Conservation (phyloP, 2,888 invertebrate genomes). For the Zelleria hepariella region DNA sequence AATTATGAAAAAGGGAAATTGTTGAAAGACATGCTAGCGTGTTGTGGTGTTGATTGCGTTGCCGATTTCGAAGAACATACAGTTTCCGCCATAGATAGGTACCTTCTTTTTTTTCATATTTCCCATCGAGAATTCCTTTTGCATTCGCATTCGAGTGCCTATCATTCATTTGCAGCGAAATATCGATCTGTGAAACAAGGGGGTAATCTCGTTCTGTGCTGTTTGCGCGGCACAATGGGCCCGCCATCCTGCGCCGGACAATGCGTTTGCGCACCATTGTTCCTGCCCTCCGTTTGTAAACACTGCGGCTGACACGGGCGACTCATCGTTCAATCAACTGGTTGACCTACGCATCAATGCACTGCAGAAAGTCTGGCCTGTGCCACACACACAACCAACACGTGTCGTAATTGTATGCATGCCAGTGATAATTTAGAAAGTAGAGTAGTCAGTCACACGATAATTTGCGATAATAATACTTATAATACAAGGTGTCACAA, state of each 20-base stretch:
- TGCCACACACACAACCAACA: neutral
- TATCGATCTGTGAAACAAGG: constrained; percentile 27
- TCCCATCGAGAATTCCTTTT: too few relatives aligned
- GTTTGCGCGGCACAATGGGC: constrained; percentile 61
- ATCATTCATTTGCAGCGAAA: neutral
- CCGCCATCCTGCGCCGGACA: constrained; percentile 66
- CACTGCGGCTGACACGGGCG: constrained; percentile 19
- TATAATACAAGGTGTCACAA: neutral
- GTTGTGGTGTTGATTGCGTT: neutral
- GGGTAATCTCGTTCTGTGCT: constrained; percentile 64
- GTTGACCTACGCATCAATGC: neutral
- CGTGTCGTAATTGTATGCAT: neutral
- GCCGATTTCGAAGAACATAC: neutral
- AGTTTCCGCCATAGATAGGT: neutral
- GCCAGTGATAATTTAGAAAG: neutral
- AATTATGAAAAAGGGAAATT: neutral
- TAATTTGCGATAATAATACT: neutral
- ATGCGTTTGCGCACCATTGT: constrained; percentile 60
- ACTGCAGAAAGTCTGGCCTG: neutral
- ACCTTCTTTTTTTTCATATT: too few relatives aligned
- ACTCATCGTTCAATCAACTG: neutral
- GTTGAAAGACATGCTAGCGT: neutral
- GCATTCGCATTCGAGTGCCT: too few relatives aligned
- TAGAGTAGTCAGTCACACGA: neutral
- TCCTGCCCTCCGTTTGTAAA: constrained; percentile 50